Evolutionary conservation across 92 coral and sea anemone species (phyloP), one percentile per base, ranked within the genome.

Genomic region (Porites cylindrica): DNA sequence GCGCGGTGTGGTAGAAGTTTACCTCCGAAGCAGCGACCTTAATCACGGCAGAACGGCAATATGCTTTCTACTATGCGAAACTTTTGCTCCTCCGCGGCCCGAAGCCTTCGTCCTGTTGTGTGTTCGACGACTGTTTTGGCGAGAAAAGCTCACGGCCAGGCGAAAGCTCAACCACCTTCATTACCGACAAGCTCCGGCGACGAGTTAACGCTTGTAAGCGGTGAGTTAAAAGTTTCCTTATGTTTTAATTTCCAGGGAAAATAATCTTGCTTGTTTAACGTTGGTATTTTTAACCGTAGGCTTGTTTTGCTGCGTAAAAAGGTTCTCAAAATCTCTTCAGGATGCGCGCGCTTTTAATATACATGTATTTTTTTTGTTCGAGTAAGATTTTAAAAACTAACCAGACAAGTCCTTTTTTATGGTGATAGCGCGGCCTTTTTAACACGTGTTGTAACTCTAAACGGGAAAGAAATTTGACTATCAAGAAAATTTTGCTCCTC

Each of bases 51-150:
- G 64, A 21, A 38, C n/a, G 63, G 1, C 43, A 90, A 64, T 60
- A 91, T 91, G 94, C 58, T 87, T 91, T 88, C 88, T 16, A 87
- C 91, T n/a, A 80, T 91, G 70, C 88, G 72, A 64, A 84, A 85
- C 62, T 77, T 84, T 62, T 70, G 88, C 89, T 82, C 71, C 69
- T 10, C 72, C n/a, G 65, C 86, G 10, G 66, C 88, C 10, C 85
- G 79, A 11, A 29, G 51, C 1, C 81, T 91, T 24, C 89, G 94
- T 70, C 91, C 94, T 17, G 52, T 73, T 9, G 72, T 68, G 9
- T 81, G 82, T 64, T 79, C 86, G 65, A 53, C 86, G 73, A 82
- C 54, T 13, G 84, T 82, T 51, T 50, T 74, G 54, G 78, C 80
- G 43, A 77, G 81, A 20, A 72, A 75, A 72, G 63, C 81, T 59